Evolutionary conservation across 2,888 invertebrate species (phyloP).

Genomic region (Esperia sulphurella): DNA sequence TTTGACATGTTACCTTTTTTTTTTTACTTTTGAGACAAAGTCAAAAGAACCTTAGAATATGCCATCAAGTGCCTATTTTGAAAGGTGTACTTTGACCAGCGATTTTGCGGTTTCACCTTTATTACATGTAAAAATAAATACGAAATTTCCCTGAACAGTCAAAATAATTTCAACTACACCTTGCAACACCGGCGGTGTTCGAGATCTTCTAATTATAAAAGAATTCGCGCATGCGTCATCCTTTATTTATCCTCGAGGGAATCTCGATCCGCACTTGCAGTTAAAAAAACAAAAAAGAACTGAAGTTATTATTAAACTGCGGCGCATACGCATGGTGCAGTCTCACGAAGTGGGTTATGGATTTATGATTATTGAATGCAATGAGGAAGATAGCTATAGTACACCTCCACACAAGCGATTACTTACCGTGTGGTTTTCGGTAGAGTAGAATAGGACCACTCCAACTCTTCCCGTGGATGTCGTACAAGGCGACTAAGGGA

Average conservation of each 20-base stretch:
- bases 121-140: too few relatives aligned
- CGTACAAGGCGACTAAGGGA: too few relatives aligned
- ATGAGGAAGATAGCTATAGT: conserved; percentile 4
- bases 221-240: conserved; percentile 44
- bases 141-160: neutral
- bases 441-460: too few relatives aligned
- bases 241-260: conserved; percentile 35
- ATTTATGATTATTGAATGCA: conserved; percentile 10
- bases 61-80: too few relatives aligned
- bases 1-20: too few relatives aligned
- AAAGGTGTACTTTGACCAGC: too few relatives aligned
- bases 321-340: neutral
- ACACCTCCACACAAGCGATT: too few relatives aligned
- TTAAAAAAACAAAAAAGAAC: neutral
- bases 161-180: neutral
- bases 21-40: too few relatives aligned
- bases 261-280: conserved; percentile 15
- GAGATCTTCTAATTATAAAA: conserved; percentile 41
- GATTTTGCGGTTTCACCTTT: too few relatives aligned
- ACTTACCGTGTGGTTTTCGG: too few relatives aligned
- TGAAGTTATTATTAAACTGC: conserved; percentile 2
- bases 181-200: neutral
- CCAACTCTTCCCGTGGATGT: too few relatives aligned
- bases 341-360: conserved; percentile 8
- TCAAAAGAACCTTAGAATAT: too few relatives aligned